Base-by-base conservation (phyloP, 2,888 invertebrate genomes). In the Flexamia atlantica region DNA sequence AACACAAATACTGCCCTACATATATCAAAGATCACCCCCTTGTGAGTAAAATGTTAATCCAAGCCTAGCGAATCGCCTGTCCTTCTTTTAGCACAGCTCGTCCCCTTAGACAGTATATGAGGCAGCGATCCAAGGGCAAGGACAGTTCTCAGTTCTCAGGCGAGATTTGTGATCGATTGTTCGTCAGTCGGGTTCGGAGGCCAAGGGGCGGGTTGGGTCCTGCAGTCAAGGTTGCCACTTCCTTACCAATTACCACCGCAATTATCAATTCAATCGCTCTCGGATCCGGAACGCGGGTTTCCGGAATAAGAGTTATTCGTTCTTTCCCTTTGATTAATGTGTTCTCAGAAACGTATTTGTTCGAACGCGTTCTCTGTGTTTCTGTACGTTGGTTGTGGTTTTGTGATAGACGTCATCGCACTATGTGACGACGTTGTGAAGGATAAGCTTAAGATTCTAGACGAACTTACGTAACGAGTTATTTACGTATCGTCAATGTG, bases 231-330 rank as follows among this genome's bases (percentile, higher is more conserved):
- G 86, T 84, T 86, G 84, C 85, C 83, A 85, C 84, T 86, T 86
- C 86, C 86, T 86, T 84, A 84, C 83, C 70, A 85, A 86, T 87
- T 72, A 72, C 23, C 72, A 32, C 72, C 23, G 12, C 72, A 86
- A 87, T 87, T 87, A 87, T 87, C 87, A 87, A 87, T 87, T 87
- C 87, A 85, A 87, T 87, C 86, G 87, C 86, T 87, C 85, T 85
- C 84, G 86, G 86, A 86, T 86, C 85, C 87, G 87, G 81, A 81
- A 81, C 81, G 81, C 42, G n/a, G 2, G 32, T 72, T 72, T 72
- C 72, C 72, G 40, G 68, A 81, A 81, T 68, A 68, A 40, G 68
- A 81, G 40, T 81, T 68, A 68, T 64, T 68, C 60, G 57, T 36
- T 57, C 40, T 68, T 68, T 68, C 30, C 32, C 32, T 32, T 68